Base-by-base conservation (phyloP, 2,888 invertebrate genomes). In the Drosophila austrosaltans region DNA sequence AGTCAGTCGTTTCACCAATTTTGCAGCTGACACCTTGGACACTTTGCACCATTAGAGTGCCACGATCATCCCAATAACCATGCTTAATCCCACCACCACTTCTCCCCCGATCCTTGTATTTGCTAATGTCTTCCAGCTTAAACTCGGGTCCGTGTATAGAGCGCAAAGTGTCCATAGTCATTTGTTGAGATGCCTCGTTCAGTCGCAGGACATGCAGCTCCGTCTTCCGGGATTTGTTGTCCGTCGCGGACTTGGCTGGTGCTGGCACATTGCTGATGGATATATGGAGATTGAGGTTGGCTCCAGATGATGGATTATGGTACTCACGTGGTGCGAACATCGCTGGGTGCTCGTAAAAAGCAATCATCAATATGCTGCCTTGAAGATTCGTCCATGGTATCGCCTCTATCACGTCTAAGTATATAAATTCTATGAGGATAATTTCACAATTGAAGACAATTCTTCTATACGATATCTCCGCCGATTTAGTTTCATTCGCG, bases 41-140 rank as follows among this genome's bases (percentile, higher is more conserved):
- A 40, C 93, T 89, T 64, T 95, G 95, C 0, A 97, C 95, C 8
- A 96, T 94, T 8, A 97, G 93, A 81, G 95, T 95, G 4, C 96
- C 96, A 77, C 95, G 93, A 82, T 96, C 95, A 92, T 96, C 94
- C 96, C 96, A 96, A 91, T 95, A 96, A 25, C 95, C 94, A 77
- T 95, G 95, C 48, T 94, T 94, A 40, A 96, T 93, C 78, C 95
- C 95, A 22, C 94, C 93, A 8, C 94, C 93, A 20, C 94, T 95
- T 12, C 82, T 66, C n/a, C 89, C 89, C 90, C 95, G 95, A 90
- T 96, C 96, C 93, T 94, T 95, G 93, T 95, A 95, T 66, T 93
- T 92, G 66, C 93, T 92, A 25, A 93, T 93, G 87, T 93, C 94
- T 30, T 93, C 93, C 67, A 95, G 91, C 84, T 94, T 93, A 83